Evolutionary conservation across 2,113 vertebrate species (phyloP).

Genomic region (Poicephalus meyeri): DNA sequence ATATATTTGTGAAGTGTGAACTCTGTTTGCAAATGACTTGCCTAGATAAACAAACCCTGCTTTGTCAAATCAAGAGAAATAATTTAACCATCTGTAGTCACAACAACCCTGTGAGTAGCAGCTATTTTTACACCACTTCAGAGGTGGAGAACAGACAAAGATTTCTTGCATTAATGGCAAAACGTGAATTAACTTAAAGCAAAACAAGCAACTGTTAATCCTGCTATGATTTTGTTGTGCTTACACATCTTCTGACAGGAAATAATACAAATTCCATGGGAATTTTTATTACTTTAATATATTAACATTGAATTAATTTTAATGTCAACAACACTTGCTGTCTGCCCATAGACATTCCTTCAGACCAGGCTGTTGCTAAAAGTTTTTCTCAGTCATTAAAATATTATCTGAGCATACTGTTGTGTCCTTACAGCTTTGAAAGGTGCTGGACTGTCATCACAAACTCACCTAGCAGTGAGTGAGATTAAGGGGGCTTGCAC

Average conservation of each 20-base stretch:
- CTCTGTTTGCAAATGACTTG: conserved; percentile 26
- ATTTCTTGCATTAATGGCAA: background rate
- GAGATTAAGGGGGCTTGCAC: background rate
- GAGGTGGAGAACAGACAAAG: background rate
- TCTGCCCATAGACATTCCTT: background rate
- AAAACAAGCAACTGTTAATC: background rate
- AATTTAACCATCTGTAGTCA: conserved; percentile 13
- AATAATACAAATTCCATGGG: background rate
- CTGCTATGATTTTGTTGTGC: background rate
- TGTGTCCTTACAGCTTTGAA: conserved; percentile 4
- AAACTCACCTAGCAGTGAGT: background rate
- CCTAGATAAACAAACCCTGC: conserved; percentile 1
- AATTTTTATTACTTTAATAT: background rate
- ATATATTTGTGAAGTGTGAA: background rate
- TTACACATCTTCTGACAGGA: background rate
- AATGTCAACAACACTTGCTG: background rate
- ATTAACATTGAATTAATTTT: background rate
- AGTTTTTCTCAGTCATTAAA: conserved; percentile 3
- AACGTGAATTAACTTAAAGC: background rate
- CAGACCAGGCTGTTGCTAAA: background rate
- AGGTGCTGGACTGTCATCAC: background rate
- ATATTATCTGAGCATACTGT: background rate
- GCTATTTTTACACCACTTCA: background rate
- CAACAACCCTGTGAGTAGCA: background rate
- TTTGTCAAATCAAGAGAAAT: background rate